Percentiles rank a stretch among this genome's conserved stretches.
Conservation (phyloP, 37 sponge, comb jelly and placozoan genomes). For the Halisarca cf. caerulea region DNA sequence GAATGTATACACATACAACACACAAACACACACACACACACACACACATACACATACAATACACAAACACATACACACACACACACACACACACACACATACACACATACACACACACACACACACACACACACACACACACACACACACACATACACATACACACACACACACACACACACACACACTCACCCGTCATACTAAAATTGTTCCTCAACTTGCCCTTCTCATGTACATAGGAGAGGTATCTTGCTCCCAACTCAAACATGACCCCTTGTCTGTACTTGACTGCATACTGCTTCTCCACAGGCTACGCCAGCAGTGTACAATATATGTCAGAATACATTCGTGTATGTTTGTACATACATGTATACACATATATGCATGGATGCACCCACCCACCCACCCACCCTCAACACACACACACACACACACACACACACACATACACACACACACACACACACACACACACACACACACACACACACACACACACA, state of each 20-base stretch:
- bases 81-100: no score
- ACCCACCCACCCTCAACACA: no score
- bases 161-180: constrained; percentile 1
- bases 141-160: constrained; percentile 2
- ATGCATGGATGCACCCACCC: no score
- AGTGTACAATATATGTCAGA: neutral
- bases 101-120: neutral
- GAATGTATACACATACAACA: neutral
- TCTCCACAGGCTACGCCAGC: neutral
- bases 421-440: no score
- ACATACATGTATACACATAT: no score
- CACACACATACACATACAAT: neutral
- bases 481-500: no score
- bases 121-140: neutral
- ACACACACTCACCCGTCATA: constrained; percentile 3
- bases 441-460: no score
- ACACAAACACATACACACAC: neutral
- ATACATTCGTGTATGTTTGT: no score
- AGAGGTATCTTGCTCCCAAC: neutral
- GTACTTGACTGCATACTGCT: constrained; percentile 1
- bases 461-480: no score
- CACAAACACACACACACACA: neutral
- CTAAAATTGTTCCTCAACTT: constrained; percentile 5
- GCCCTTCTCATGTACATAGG: constrained; percentile 1
- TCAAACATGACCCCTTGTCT: neutral